Conservation (phyloP, 2,888 invertebrate species). For the Nomada fucata region DNA sequence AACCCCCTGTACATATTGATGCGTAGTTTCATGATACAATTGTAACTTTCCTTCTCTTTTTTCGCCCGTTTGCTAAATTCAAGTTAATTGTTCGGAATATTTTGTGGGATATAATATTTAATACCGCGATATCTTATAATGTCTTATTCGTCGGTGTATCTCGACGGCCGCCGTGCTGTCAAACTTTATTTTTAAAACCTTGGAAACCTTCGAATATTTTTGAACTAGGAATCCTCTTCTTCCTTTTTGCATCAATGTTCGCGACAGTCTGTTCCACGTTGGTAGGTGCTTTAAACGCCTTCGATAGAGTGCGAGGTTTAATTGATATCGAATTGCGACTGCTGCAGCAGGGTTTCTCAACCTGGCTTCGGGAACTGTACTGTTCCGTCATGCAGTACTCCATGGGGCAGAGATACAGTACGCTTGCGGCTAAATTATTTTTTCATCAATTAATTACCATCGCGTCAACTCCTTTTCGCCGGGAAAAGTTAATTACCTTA, state of each 20-base stretch:
- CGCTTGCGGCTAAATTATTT: not conserved
- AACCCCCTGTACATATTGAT: not conserved
- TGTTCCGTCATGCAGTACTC: not conserved
- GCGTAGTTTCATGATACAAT: not conserved
- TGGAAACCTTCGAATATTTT: constrained; percentile 15
- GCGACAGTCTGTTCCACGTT: not conserved
- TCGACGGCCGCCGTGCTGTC: not conserved
- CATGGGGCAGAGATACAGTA: not conserved
- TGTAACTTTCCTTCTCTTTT: not conserved
- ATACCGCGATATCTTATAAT: not conserved
- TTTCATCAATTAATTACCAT: no score
- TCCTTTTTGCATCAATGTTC: not conserved
- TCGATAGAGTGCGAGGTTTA: not conserved
- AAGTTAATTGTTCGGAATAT: no score
- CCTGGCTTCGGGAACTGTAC: not conserved
- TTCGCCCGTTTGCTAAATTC: no score
- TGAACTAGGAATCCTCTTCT: not conserved
- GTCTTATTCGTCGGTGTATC: not conserved
- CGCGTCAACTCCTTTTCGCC: no score
- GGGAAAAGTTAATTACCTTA: no score
- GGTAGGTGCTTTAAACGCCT: not conserved
- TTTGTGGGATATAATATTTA: no score
- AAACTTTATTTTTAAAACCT: constrained; percentile 5
- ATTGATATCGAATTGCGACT: constrained; percentile 24
- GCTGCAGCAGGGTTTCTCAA: not conserved